Evolutionary conservation across 2,888 invertebrate genomes (phyloP).

Genomic region (Andrena bucephala): DNA sequence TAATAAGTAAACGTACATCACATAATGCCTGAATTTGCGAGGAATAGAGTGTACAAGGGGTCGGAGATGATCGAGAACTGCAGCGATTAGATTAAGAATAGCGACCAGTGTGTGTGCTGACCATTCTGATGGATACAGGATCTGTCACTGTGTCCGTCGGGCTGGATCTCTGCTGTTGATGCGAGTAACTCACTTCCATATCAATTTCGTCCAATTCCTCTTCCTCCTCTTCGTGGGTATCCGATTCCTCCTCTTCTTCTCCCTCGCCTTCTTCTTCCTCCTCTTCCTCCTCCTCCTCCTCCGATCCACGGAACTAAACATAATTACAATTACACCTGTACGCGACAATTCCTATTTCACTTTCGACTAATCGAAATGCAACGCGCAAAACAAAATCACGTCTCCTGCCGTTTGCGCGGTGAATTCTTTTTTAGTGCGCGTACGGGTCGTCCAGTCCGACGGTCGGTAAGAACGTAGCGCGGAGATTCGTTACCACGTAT

Average conservation of each 20-base stretch:
- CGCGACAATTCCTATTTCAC: neutral
- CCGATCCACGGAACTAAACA: slow-evolving; percentile 66
- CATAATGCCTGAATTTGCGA: neutral
- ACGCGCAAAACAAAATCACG: slow-evolving; percentile 6
- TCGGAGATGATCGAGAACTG: neutral
- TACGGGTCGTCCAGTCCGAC: neutral
- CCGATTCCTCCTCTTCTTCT: slow-evolving; percentile 83
- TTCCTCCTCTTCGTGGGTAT: slow-evolving; percentile 83
- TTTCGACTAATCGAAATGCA: neutral
- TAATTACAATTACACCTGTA: neutral
- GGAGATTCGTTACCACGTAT: neutral
- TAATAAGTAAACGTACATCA: neutral
- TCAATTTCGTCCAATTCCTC: slow-evolving; percentile 84
- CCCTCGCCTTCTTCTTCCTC: slow-evolving; percentile 83
- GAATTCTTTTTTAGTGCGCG: neutral
- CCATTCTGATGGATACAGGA: slow-evolving; percentile 83
- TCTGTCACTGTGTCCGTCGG: slow-evolving; percentile 81
- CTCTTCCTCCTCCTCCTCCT: slow-evolving; percentile 77
- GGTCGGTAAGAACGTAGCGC: slow-evolving; percentile 35
- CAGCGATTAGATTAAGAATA: slow-evolving; percentile 68
- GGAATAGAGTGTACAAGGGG: neutral
- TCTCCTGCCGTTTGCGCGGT: neutral
- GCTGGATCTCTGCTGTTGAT: slow-evolving; percentile 83
- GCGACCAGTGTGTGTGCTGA: slow-evolving; percentile 76
- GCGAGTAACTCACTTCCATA: slow-evolving; percentile 84